Evolutionary conservation across 2,888 invertebrate species (phyloP), one percentile per base, ranked within the genome.

Genomic region (Pandemis corylana): DNA sequence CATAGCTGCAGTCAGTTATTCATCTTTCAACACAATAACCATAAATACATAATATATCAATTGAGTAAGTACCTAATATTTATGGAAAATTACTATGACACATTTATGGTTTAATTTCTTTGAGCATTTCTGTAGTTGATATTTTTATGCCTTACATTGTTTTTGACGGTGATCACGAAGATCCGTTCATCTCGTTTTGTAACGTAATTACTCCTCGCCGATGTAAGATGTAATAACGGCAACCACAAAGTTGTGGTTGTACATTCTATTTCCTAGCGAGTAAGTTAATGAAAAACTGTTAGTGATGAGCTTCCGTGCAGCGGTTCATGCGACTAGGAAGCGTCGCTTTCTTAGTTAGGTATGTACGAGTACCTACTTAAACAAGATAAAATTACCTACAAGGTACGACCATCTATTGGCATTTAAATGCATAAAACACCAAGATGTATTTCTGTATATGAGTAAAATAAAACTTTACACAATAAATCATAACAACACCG

Each of bases 201-300:
- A 71, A 56, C 46, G 44, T 42, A 63, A 63, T n/a, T 42, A 68
- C 41, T 36, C n/a, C 13, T 72, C 49, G 51, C 65, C 42, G 13
- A 49, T 20, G 64, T 44, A 44, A 44, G 15, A 70, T 44, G 61
- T 68, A 71, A 78, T 71, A 63, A 75, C 75, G 80, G 77, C 80
- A 88, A 91, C 92, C 92, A 84, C 92, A 91, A 89, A 88, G 56
- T 87, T 82, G 82, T 83, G 79, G 80, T 79, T 81, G 85, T 85
- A 83, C 88, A 90, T 85, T 88, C 84, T 82, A 88, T 87, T 87
- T 83, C 81, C 81, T 78, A 80, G 80, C 81, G 79, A 84, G 84
- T 82, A 83, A 68, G 64, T 64, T 85, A 85, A 84, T 82, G 81
- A 80, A 82, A 82, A 79, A 79, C 80, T 78, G 73, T 79, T 71